Conservation (phyloP, 2,888 invertebrate genomes). For the Leptinotarsa rubiginosa region DNA sequence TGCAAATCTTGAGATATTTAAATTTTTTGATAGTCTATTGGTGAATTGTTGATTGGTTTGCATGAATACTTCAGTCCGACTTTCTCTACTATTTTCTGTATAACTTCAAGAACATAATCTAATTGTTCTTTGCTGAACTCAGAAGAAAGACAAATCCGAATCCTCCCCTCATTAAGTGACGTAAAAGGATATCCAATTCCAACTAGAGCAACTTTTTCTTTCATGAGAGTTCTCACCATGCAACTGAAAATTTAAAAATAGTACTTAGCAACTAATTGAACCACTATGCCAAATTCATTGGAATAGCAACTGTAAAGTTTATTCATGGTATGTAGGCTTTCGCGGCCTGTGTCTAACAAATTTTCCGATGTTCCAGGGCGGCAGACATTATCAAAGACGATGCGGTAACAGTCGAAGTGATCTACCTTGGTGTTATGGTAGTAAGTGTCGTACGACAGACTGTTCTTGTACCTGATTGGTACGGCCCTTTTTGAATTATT, state of each 20-base stretch:
- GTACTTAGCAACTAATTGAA: too few relatives aligned
- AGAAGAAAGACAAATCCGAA: constrained; percentile 95
- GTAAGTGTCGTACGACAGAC: too few relatives aligned
- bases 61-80: constrained; percentile 85
- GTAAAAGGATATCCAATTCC: constrained; percentile 99
- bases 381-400: too few relatives aligned
- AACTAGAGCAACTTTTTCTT: constrained; percentile 88
- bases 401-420: too few relatives aligned
- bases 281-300: too few relatives aligned
- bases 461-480: too few relatives aligned
- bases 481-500: too few relatives aligned
- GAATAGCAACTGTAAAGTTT: too few relatives aligned
- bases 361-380: too few relatives aligned
- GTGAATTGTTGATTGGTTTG: constrained; percentile 70
- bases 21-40: constrained; percentile 70
- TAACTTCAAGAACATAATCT: constrained; percentile 80
- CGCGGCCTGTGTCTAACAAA: too few relatives aligned
- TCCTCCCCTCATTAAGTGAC: constrained; percentile 90
- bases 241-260: constrained; percentile 69
- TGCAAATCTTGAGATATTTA: constrained; percentile 54
- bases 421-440: too few relatives aligned
- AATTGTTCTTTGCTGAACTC: constrained; percentile 95
- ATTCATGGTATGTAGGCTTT: too few relatives aligned
- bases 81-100: constrained; percentile 79
- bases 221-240: constrained; percentile 86